phyloP scores from a whole-genome alignment of 2,888 invertebrate species.

The Arge pagana region DNA sequence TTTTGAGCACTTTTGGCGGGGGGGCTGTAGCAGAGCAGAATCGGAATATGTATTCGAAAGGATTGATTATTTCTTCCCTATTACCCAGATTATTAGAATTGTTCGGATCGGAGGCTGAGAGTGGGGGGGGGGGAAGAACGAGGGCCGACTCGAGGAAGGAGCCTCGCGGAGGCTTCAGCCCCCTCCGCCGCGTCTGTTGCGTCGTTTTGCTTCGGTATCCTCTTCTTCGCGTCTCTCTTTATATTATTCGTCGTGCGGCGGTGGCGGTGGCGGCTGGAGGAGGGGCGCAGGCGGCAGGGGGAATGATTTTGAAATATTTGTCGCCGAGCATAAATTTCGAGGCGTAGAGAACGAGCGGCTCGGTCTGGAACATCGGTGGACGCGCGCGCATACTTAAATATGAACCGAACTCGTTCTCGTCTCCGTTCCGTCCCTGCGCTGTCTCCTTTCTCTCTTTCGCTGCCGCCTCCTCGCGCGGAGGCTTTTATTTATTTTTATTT shows the following conservation, averaged over 20 bases:
- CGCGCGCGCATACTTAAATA: conserved; percentile 54
- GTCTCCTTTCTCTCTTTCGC: conserved; percentile 8
- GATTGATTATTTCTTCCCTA: too few relatives aligned
- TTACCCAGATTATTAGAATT: too few relatives aligned
- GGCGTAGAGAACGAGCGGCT: conserved; percentile 39
- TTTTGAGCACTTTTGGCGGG: too few relatives aligned
- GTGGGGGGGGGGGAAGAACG: too few relatives aligned
- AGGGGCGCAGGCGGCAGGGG: conserved; percentile 23
- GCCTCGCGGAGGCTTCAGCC: too few relatives aligned
- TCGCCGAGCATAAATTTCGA: conserved; percentile 54
- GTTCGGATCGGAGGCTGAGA: too few relatives aligned
- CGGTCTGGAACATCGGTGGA: too few relatives aligned
- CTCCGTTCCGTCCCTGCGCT: conserved; percentile 26
- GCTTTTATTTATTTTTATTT: conserved; percentile 31
- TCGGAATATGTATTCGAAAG: too few relatives aligned
- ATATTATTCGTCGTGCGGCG: neutral
- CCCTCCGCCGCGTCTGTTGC: too few relatives aligned
- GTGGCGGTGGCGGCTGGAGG: neutral
- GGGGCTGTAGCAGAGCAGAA: too few relatives aligned
- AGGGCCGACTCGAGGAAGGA: too few relatives aligned
- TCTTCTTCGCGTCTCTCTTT: neutral
- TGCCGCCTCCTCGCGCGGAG: conserved; percentile 24
- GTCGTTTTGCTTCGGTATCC: neutral
- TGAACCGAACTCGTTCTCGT: conserved; percentile 41
- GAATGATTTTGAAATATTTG: conserved; percentile 56